Percentiles rank a stretch among this genome's conserved stretches.
Evolutionary conservation across 2,797 vertebrate genomes (phyloP).

Genomic region (Thalassophryne amazonica): DNA sequence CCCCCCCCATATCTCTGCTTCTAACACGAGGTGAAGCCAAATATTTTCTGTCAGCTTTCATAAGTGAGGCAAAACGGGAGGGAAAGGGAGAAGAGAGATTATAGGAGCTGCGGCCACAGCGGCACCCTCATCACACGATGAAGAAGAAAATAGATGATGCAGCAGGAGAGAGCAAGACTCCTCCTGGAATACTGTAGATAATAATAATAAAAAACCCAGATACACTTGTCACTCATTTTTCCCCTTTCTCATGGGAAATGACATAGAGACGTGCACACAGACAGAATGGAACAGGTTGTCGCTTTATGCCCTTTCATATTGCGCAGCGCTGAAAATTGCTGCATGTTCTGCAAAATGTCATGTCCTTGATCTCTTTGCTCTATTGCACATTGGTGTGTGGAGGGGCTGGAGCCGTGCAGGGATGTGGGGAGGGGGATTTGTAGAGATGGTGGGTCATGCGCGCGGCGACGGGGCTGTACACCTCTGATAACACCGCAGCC

Average conservation of each 20-base stretch:
- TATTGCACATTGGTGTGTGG: constrained; percentile 46
- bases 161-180: constrained; percentile 4
- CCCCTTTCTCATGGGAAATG: constrained; percentile 33
- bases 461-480: constrained; percentile 60
- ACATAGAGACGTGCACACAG: constrained; percentile 6
- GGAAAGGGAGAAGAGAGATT: constrained; percentile 38
- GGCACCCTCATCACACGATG: constrained; percentile 25
- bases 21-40: constrained; percentile 39
- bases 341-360: constrained; percentile 62
- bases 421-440: constrained; percentile 44
- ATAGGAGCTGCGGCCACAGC: constrained; percentile 38
- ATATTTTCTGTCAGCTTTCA: constrained; percentile 61
- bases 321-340: constrained; percentile 48
- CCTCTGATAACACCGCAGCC: constrained; percentile 70
- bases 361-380: constrained; percentile 66
- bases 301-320: constrained; percentile 55
- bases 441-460: constrained; percentile 48
- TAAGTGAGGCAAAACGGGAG: constrained; percentile 45
- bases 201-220: constrained; percentile 31
- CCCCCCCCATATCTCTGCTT: neutral
- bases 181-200: constrained; percentile 34
- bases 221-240: constrained; percentile 36
- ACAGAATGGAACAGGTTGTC: constrained; percentile 39
- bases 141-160: constrained; percentile 9
- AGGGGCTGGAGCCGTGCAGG: constrained; percentile 32